Percentiles rank a stretch among this genome's conserved stretches.
Evolutionary conservation across 1,140 invertebrate genomes (phyloP).

Genomic region (Chelonus insularis): DNA sequence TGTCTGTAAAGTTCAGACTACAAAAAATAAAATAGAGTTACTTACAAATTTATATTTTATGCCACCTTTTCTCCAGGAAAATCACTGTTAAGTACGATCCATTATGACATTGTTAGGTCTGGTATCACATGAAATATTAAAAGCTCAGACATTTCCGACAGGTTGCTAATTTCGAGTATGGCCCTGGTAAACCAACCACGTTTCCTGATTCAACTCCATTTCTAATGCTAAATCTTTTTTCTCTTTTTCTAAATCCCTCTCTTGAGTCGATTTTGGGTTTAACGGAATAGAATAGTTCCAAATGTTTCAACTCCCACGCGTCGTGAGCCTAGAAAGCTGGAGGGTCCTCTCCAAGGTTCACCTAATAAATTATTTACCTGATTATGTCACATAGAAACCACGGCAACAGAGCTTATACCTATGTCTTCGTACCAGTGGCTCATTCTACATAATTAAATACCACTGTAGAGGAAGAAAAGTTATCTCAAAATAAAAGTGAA

Average conservation of each 20-base stretch:
- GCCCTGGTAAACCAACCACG: neutral
- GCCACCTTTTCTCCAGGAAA: too few species aligned
- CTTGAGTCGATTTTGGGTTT: neutral
- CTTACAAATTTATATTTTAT: too few species aligned
- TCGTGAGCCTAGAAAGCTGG: neutral
- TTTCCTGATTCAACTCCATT: neutral
- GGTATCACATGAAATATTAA: neutral
- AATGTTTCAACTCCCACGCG: slow-evolving; percentile 23
- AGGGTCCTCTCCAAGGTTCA: slow-evolving; percentile 21
- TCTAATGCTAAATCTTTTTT: neutral
- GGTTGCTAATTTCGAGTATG: neutral
- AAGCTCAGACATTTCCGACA: neutral
- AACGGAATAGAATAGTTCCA: slow-evolving; percentile 8
- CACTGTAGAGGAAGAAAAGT: neutral
- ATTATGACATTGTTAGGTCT: neutral
- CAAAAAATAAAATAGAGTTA: too few species aligned
- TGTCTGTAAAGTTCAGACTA: too few species aligned
- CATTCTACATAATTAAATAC: slow-evolving; percentile 36
- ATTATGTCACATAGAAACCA: slow-evolving; percentile 38
- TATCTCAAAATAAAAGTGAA: too few species aligned
- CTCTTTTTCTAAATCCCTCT: neutral
- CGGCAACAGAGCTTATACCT: slow-evolving; percentile 28
- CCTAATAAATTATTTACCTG: slow-evolving; percentile 47
- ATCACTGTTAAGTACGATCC: too few species aligned
- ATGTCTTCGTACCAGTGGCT: slow-evolving; percentile 15